Percentiles rank a stretch among this genome's conserved stretches.
phyloP scores from a whole-genome alignment of 2,113 vertebrate species.

The Cichladusa arquata region DNA sequence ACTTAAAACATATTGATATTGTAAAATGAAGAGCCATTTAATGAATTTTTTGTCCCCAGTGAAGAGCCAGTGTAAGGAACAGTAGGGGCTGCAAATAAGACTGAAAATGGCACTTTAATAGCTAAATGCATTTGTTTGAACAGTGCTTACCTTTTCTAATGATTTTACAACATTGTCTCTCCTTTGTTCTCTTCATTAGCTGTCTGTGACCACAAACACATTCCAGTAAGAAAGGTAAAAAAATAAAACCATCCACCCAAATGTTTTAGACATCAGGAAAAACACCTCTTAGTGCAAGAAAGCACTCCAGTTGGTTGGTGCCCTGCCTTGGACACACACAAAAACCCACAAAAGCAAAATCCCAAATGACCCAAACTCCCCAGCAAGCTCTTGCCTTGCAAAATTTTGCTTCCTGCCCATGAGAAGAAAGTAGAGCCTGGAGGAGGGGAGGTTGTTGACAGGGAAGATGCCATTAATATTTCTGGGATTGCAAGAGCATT shows the following conservation, averaged over 20 bases:
- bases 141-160: conserved; percentile 40
- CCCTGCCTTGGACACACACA: background rate
- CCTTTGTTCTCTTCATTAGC: conserved; percentile 58
- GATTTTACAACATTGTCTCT: conserved; percentile 54
- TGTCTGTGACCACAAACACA: conserved; percentile 35
- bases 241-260: background rate
- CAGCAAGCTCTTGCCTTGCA: background rate
- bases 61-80: conserved; percentile 58
- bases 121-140: conserved; percentile 53
- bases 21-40: conserved; percentile 59
- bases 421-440: conserved; percentile 9
- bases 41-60: conserved; percentile 64
- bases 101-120: conserved; percentile 56
- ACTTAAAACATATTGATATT: conserved; percentile 70
- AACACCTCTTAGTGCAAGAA: background rate
- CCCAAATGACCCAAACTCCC: background rate
- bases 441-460: conserved; percentile 45
- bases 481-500: conserved; percentile 15
- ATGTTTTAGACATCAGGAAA: conserved; percentile 9
- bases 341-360: conserved; percentile 37
- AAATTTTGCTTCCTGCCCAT: conserved; percentile 11
- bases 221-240: conserved; percentile 55
- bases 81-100: conserved; percentile 64
- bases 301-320: background rate
- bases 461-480: conserved; percentile 42